Evolutionary conservation across 2,113 vertebrate species (phyloP).

Genomic region (Tyto alba): DNA sequence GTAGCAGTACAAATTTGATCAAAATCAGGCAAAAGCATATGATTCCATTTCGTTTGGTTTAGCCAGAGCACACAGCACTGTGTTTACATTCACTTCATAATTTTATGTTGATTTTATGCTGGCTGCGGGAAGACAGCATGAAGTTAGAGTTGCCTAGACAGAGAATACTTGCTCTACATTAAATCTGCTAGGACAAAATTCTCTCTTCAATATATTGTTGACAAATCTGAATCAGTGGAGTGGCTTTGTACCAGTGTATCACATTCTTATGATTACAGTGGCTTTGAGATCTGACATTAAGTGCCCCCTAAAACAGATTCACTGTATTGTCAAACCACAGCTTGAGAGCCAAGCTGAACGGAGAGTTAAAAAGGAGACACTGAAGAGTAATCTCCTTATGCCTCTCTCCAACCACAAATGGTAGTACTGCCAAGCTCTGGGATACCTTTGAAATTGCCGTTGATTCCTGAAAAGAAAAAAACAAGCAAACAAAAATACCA

Average conservation of each 20-base stretch:
- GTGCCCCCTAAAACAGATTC: not conserved
- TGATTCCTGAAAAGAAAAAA: not conserved
- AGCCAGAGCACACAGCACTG: not conserved
- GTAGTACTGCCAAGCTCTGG: not conserved
- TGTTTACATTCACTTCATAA: not conserved
- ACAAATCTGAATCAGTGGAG: not conserved
- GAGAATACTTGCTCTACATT: not conserved
- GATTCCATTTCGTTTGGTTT: not conserved
- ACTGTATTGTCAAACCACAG: not conserved
- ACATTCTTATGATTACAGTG: not conserved
- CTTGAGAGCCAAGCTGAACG: not conserved
- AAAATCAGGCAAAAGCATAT: not conserved
- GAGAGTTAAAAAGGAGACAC: not conserved
- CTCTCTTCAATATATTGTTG: not conserved
- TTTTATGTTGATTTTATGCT: slow-evolving; percentile 11
- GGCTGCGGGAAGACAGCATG: not conserved
- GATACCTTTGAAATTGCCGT: not conserved
- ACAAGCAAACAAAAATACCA: not conserved
- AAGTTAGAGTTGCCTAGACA: not conserved
- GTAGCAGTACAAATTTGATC: not conserved
- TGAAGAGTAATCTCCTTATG: not conserved
- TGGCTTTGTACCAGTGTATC: not conserved
- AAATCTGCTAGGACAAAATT: not conserved
- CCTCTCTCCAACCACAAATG: not conserved
- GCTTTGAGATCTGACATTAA: not conserved